Base-by-base conservation (phyloP, 1,140 invertebrate genomes). In the Drosophila santomea region DNA sequence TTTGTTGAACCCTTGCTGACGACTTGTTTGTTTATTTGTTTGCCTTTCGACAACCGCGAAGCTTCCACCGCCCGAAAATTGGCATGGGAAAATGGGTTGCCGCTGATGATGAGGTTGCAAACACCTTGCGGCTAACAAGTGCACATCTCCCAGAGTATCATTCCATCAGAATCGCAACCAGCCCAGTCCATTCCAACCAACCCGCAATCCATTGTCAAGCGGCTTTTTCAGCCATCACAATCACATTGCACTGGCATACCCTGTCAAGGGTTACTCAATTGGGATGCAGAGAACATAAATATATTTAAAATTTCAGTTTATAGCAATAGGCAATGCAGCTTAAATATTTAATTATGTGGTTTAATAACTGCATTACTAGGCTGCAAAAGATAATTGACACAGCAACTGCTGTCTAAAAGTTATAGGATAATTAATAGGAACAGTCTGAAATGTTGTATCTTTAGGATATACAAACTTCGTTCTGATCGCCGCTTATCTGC, bases 121-220 rank as follows among this genome's bases (percentile, higher is more conserved):
- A 77, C 76, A 84, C 84, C 84, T 89, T 84, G 84, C 73, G 84
- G 84, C 84, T 57, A 57, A 61, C 83, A 89, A 88, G 80, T 88
- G 83, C 80, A 88, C 61, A 38, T 39, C 48, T 28, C 28, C 48
- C 57, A 38, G 32, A 39, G 15, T 36, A 23, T 43, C n/a, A 23
- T 25, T 28, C 15, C 55, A 36, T 8, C 36, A 4, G 35, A 23
- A 47, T 25, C 36, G 15, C 17, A 25, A 20, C 43, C 48, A 17
- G 14, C 28, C 35, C 23, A 35, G 8, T 5, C 23, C 61, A 32
- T 23, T n/a, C 54, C 52, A 51, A 60, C 52, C 67, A 47, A 63
- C 38, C 54, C 41, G 36, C 60, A 52, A 35, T 64, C 28, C 52
- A 39, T 38, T 59, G 56, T 69, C 66, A 71, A n/a, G 28, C 51